A percentile compares a stretch with the other conserved stretches of the same genome.
These are phyloP conservation scores for Myoxocephalus aenaeus DNA, from an alignment of 2,797 vertebrate species.

Conservation along the genomic window DNA sequence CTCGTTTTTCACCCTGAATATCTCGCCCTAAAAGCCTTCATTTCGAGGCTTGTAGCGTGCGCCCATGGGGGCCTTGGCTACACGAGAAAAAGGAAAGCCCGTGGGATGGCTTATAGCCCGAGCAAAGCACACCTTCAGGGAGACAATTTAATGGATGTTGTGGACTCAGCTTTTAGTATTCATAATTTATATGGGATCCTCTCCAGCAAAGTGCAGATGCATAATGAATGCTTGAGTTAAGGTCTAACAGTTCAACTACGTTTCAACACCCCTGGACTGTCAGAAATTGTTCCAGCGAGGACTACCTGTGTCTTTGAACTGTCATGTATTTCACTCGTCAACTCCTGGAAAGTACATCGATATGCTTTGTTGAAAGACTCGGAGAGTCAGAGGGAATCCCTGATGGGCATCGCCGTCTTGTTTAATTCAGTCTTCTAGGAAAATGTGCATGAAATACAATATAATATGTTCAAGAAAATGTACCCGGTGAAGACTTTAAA, in stretches of 20 bases:
- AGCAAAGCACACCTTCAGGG: constrained; percentile 75
- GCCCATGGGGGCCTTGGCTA: constrained; percentile 47
- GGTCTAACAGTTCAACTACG: constrained; percentile 79
- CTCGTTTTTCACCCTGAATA: constrained; percentile 12
- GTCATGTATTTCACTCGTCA: constrained; percentile 64
- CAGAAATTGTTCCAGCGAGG: constrained; percentile 65
- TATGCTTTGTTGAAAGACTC: constrained; percentile 50
- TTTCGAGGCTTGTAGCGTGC: constrained; percentile 35
- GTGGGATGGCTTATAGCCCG: constrained; percentile 65
- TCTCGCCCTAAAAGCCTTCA: constrained; percentile 37
- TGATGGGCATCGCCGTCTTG: constrained; percentile 46
- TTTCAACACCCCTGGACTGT: constrained; percentile 80
- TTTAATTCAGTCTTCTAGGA: constrained; percentile 23
- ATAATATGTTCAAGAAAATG: constrained; percentile 5
- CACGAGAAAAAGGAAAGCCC: constrained; percentile 52
- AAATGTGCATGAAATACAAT: constrained; percentile 22
- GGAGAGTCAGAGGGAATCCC: constrained; percentile 56
- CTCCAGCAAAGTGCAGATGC: constrained; percentile 84
- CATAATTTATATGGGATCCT: constrained; percentile 86
- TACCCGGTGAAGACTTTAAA: neutral
- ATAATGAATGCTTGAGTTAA: constrained; percentile 86
- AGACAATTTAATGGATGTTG: constrained; percentile 84
- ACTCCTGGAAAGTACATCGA: constrained; percentile 35
- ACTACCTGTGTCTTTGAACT: constrained; percentile 73
- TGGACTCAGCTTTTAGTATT: constrained; percentile 88